Evolutionary conservation across 2,113 vertebrate genomes (phyloP).

Genomic region (Motacilla tschutschensis): DNA sequence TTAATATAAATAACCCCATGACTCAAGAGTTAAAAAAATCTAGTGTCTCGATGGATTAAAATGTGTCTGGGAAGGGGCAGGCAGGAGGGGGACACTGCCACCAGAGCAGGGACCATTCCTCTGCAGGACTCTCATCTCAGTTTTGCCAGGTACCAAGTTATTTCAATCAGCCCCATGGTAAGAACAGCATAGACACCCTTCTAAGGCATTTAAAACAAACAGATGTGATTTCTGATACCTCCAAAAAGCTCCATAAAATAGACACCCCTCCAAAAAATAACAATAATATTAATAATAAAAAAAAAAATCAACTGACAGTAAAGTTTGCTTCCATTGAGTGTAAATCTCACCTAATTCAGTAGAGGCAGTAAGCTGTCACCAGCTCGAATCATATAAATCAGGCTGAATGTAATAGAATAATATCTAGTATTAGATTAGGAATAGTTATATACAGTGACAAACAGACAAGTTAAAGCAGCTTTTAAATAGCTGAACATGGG

Average conservation of each 20-base stretch:
- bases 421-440: conserved; percentile 77
- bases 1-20: conserved; percentile 74
- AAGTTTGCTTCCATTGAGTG: conserved; percentile 60
- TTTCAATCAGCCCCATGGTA: conserved; percentile 20
- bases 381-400: conserved; percentile 70
- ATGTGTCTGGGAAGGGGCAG: conserved; percentile 36
- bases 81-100: conserved; percentile 28
- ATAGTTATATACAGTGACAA: conserved; percentile 79
- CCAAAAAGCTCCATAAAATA: conserved; percentile 16
- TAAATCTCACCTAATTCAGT: conserved; percentile 68
- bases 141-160: conserved; percentile 41
- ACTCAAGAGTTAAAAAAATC: conserved; percentile 64
- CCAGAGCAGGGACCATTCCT: conserved; percentile 29
- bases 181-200: not conserved
- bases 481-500: conserved; percentile 77
- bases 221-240: not conserved
- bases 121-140: not conserved
- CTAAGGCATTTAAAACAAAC: not conserved
- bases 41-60: conserved; percentile 60
- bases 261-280: not conserved
- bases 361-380: conserved; percentile 75
- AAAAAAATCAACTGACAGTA: conserved; percentile 9
- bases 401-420: conserved; percentile 71
- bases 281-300: not conserved
- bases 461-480: conserved; percentile 80